Evolutionary conservation across 2,797 vertebrate genomes (phyloP), one percentile per base, ranked within the genome.

Genomic region (Mareca penelope): DNA sequence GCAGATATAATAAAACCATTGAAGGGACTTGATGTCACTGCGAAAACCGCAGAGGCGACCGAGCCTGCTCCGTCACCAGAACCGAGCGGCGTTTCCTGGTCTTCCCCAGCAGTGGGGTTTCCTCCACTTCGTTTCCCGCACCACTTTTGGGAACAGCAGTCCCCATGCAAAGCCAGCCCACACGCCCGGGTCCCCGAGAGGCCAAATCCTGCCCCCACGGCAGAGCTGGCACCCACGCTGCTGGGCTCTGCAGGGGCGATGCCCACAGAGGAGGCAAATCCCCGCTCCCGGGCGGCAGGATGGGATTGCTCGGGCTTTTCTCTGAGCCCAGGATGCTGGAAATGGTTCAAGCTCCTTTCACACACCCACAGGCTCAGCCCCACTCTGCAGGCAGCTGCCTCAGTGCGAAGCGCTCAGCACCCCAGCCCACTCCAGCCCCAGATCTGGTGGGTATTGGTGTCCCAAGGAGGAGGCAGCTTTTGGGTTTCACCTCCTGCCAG

Each of bases 1-100:
- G 53, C 5, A 15, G 44, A 57, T 68, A 94, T 93, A 95, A 95
- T 93, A 96, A 96, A 96, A 91, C 75, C 69, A 96, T 91, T 95
- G 91, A 95, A 85, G 61, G 80, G 53, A 7, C 78, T 65, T 85
- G 80, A 94, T 94, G 94, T 89, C 87, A 93, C 75, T 42, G 68
- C 59, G 67, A 15, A 94, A 97, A 90, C 81, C 84, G 50, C 93
- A 91, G 70, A 75, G 83, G 64, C 48, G 14, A 24, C 7, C 4
- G 60, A 76, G 59, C 83, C 81, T 2, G 11, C 17, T 39, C 56
- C 50, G 81, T 61, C 89, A 69, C 65, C 42, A 7, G 1, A 53
- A 69, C 3, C 2, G 18, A 72, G 63, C 3, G 6, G 24, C 13
- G 59, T 39, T 95, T 96, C 95, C 95, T 91, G 65, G 16, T 90